These are phyloP conservation scores for Triplophysa rosa DNA, from an alignment of 2,113 vertebrate genomes.

Conservation along the genomic window DNA sequence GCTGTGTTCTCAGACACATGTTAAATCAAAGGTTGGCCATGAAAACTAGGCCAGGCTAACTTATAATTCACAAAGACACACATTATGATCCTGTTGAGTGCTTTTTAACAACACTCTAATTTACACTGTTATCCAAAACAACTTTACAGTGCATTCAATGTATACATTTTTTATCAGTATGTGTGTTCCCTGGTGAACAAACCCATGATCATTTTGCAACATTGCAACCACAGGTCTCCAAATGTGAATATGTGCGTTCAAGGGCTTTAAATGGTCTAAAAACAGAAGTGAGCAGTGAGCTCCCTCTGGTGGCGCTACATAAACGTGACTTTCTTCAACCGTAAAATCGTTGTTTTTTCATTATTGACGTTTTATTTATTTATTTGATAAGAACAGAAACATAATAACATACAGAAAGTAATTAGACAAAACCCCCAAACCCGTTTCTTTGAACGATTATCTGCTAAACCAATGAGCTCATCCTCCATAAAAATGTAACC, in stretches of 20 bases:
- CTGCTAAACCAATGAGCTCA: background rate
- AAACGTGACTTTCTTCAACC: background rate
- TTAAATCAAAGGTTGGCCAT: conserved; percentile 11
- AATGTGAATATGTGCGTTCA: background rate
- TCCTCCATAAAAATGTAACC: background rate
- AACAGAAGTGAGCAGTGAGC: background rate
- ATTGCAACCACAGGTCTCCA: background rate
- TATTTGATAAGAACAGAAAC: no score
- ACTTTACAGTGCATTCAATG: no score
- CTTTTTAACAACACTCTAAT: no score
- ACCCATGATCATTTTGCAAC: no score
- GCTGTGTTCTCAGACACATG: conserved; percentile 35
- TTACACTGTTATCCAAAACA: no score
- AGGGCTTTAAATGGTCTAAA: background rate
- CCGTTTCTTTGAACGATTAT: background rate
- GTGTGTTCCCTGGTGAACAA: background rate
- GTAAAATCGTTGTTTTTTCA: no score
- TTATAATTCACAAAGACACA: background rate
- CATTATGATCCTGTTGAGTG: no score
- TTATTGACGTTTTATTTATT: no score
- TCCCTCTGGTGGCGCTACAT: conserved; percentile 26
- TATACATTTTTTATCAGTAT: no score
- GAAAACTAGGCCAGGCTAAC: background rate
- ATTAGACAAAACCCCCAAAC: background rate
- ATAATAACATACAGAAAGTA: no score